Base-by-base conservation (phyloP, 2,888 invertebrate species). In the Branchipolynoe longqiensis region DNA sequence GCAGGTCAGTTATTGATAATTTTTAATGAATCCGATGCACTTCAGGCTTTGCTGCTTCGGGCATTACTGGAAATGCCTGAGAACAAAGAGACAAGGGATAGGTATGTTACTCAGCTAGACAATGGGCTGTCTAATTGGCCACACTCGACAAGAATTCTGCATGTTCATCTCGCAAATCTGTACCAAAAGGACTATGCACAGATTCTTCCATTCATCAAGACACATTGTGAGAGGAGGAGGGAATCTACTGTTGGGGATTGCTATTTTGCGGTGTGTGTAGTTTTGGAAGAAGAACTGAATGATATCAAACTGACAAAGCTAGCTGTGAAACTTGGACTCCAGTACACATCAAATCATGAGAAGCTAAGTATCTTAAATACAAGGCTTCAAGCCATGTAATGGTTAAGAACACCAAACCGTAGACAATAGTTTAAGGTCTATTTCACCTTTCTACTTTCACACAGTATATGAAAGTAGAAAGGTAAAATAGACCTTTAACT, bases 71-170 rank as follows among this genome's bases (percentile, higher is more conserved):
- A 36, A 22, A 33, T 69, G 0, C 69, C 69, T 22, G 69, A 38
- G 2, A 2, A 38, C 1, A 33, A 69, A 3, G 38, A 69, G 12
- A n/a, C 38, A 8, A 36, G 1, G 3, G 1, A 33, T 36, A 2
- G 12, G 14, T 69, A 69, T 36, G 1, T n/a, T 18, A 22, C 38
- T 14, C 33, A 6, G 18, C 18, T 69, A 14, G 36, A 69, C 8
- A 36, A 69, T 38, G 69, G 69, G 14, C 22, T 69, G 12, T 69
- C 69, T 18, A 31, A 69, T 22, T 69, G 69, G 69, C 69, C 69
- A 36, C 22, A 69, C 6, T 69, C 69, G 25, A 38, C 18, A 38
- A n/a, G 18, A 14, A 69, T 69, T 18, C 38, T 69, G 22, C 69
- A n/a, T 12, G 69, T 69, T n/a, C 62, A 62, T 62, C 62, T 62